phyloP scores from a whole-genome alignment of 2,888 invertebrate genomes.

The Cristatella mucedo region DNA sequence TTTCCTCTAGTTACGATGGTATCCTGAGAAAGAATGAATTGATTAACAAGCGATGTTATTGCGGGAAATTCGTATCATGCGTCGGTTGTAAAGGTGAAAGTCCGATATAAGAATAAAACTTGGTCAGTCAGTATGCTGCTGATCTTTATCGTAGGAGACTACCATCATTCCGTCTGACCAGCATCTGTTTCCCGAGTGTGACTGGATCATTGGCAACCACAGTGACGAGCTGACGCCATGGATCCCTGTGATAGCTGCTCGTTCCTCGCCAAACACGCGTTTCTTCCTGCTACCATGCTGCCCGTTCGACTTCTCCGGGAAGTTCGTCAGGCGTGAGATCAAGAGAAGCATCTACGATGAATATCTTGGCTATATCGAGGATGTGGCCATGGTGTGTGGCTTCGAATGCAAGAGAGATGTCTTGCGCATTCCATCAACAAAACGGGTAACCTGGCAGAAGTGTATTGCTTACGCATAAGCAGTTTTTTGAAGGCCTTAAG shows the following conservation, averaged over 20 bases:
- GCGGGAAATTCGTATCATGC: no score
- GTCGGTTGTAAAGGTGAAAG: no score
- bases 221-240: slow-evolving; percentile 98
- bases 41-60: no score
- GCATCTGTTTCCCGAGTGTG: slow-evolving; percentile 52
- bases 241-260: slow-evolving; percentile 81
- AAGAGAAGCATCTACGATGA: slow-evolving; percentile 43
- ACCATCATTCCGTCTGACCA: slow-evolving; percentile 51
- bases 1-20: no score
- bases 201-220: slow-evolving; percentile 96
- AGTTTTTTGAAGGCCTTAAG: no score
- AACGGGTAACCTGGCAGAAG: no score
- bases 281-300: slow-evolving; percentile 91
- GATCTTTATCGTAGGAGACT: slow-evolving; percentile 17
- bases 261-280: slow-evolving; percentile 49
- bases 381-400: slow-evolving; percentile 53
- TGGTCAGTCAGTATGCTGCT: no score
- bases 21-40: no score
- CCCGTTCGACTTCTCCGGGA: slow-evolving; percentile 74
- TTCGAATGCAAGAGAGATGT: slow-evolving; percentile 61
- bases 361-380: slow-evolving; percentile 40
- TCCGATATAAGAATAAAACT: no score
- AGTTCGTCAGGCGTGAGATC: slow-evolving; percentile 41
- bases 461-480: no score
- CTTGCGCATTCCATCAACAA: slow-evolving; percentile 88